Conservation (phyloP, 2,113 vertebrate species). For the Amblyopsis rosae region DNA sequence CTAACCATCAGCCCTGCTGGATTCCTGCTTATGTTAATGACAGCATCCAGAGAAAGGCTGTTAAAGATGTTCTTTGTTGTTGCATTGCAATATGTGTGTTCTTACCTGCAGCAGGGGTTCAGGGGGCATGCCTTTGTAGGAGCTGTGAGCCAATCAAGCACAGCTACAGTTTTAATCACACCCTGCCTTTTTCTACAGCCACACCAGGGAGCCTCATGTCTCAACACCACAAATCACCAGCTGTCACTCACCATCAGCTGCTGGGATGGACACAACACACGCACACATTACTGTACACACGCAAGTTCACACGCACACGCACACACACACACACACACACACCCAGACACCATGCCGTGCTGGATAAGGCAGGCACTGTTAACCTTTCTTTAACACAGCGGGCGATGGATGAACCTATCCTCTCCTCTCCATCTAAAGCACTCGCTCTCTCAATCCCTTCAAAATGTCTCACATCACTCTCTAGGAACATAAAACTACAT, state of each 20-base stretch:
- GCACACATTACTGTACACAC: conserved; percentile 19
- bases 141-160: conserved; percentile 16
- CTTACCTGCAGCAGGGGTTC: background rate
- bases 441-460: background rate
- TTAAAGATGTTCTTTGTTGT: background rate
- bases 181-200: conserved; percentile 56
- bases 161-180: conserved; percentile 49
- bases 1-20: background rate
- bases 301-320: background rate
- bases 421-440: background rate
- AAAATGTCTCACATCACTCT: background rate
- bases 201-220: conserved; percentile 46
- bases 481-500: background rate
- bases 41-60: background rate
- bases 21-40: background rate
- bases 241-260: conserved; percentile 53
- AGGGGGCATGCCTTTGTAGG: background rate
- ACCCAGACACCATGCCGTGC: conserved; percentile 31
- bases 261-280: conserved; percentile 41
- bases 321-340: background rate
- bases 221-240: conserved; percentile 61
- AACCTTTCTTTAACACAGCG: conserved; percentile 62
- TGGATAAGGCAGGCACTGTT: conserved; percentile 41
- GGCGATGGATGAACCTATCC: conserved; percentile 45
- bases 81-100: background rate